Percentiles rank a stretch among this genome's conserved stretches.
Conservation (phyloP, 2,113 vertebrate genomes). For the rabbit (Oryctolagus cuniculus) region mOryCun1.1 NC_091434.1:145628501-145629000, state of each 20-base stretch:
- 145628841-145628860: not conserved
- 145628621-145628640: conserved; percentile 8
- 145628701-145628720: conserved; percentile 53
- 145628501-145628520: not conserved
- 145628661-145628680: not conserved
- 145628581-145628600: conserved; percentile 1
- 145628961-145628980: not conserved
- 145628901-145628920: not conserved
- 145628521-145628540: not conserved
- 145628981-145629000: not conserved
- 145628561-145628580: conserved; percentile 53
- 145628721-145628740: conserved; percentile 28
- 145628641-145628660: not conserved
- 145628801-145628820: conserved; percentile 54
- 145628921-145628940: not conserved
- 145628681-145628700: not conserved
- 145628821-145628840: conserved; percentile 49
- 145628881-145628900: not conserved
- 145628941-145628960: not conserved
- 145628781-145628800: conserved; percentile 48
- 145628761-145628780: conserved; percentile 51
- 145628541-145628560: not conserved
- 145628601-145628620: not conserved
- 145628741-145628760: conserved; percentile 52
- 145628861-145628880: not conserved